Conservation (phyloP, 2,113 vertebrate genomes). For the Ochotona princeps region DNA sequence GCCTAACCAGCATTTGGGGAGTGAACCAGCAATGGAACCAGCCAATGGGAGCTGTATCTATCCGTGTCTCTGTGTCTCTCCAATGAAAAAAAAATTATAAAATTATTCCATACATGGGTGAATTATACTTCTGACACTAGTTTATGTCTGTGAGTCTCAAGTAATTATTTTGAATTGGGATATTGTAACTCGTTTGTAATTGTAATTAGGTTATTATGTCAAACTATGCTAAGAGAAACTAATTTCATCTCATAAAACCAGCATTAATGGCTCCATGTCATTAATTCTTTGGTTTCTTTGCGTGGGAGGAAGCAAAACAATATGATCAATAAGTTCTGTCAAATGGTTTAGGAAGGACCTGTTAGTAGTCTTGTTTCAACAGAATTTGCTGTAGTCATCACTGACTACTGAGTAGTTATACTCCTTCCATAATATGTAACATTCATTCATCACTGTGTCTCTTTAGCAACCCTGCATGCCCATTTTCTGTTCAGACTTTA, state of each 20-base stretch:
- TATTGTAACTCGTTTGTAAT: background rate
- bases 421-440: conserved; percentile 61
- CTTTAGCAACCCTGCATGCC: conserved; percentile 69
- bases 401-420: conserved; percentile 55
- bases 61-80: too few species aligned
- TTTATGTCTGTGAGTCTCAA: conserved; percentile 60
- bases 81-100: background rate
- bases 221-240: conserved; percentile 42
- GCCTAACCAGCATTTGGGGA: too few species aligned
- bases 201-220: conserved; percentile 60
- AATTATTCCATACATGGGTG: conserved; percentile 42
- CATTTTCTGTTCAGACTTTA: conserved; percentile 76
- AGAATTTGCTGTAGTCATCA: conserved; percentile 71
- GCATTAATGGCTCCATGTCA: conserved; percentile 4
- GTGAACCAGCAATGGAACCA: too few species aligned
- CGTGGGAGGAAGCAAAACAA: conserved; percentile 58
- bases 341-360: conserved; percentile 36
- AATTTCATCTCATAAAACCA: background rate
- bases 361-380: conserved; percentile 70
- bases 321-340: conserved; percentile 57
- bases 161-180: background rate
- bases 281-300: background rate
- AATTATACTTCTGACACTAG: conserved; percentile 69
- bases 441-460: conserved; percentile 68
- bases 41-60: too few species aligned